Evolutionary conservation across 2,797 vertebrate species (phyloP).

Genomic region (Neostethus bicornis): DNA sequence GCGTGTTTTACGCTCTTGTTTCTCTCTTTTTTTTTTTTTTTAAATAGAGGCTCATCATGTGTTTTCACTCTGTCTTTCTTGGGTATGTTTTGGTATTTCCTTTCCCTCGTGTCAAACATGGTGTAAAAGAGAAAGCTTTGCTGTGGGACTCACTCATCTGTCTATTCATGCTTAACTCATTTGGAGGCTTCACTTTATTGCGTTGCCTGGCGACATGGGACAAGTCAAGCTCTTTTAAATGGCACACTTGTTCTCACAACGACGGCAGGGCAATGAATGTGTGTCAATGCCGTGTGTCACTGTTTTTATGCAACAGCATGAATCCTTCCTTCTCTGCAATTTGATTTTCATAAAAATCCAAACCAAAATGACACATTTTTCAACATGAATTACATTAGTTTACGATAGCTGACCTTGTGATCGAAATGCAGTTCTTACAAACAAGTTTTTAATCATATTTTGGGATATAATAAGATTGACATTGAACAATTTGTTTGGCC

Average conservation of each 20-base stretch:
- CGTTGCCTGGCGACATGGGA: slow-evolving; percentile 57
- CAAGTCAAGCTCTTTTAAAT: slow-evolving; percentile 54
- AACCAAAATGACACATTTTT: slow-evolving; percentile 1
- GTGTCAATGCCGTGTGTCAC: slow-evolving; percentile 28
- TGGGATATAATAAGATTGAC: neutral
- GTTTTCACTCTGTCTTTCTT: slow-evolving; percentile 16
- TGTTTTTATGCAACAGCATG: slow-evolving; percentile 25
- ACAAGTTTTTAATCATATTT: neutral
- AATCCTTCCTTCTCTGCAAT: slow-evolving; percentile 13
- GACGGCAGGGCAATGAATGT: slow-evolving; percentile 47
- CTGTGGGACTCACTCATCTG: slow-evolving; percentile 56
- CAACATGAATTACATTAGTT: neutral
- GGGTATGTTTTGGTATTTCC: no score
- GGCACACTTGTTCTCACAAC: slow-evolving; percentile 46
- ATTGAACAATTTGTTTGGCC: neutral
- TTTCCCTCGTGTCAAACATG: slow-evolving; percentile 38
- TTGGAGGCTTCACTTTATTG: slow-evolving; percentile 41
- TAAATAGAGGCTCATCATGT: neutral
- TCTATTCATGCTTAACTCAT: slow-evolving; percentile 61
- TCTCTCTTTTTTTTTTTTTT: neutral
- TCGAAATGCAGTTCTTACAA: neutral
- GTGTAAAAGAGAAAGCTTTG: slow-evolving; percentile 34
- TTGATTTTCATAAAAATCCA: no score
- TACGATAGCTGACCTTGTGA: neutral
- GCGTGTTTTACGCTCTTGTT: neutral